Evolutionary conservation across 2,797 vertebrate genomes (phyloP).

Genomic region (Epinephelus malabaricus): DNA sequence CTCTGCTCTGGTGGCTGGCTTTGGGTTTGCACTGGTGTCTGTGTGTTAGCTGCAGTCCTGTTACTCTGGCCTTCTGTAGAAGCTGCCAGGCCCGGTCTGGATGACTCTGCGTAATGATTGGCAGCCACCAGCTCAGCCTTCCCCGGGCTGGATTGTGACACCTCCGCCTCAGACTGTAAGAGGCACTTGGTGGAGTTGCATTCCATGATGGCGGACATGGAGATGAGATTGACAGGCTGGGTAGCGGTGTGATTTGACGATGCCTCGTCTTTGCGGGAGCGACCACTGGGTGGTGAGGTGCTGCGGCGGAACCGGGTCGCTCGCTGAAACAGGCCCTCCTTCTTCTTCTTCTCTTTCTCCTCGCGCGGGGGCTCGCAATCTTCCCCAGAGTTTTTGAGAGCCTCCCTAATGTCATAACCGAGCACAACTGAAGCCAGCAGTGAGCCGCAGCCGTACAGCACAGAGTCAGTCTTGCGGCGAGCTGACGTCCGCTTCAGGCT

Average conservation of each 20-base stretch:
- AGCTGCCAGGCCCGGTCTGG: conserved; percentile 15
- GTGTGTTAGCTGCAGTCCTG: conserved; percentile 55
- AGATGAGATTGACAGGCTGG: conserved; percentile 85
- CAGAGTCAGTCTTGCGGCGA: conserved; percentile 88
- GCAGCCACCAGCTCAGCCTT: conserved; percentile 31
- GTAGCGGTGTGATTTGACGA: conserved; percentile 50
- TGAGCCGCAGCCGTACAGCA: conserved; percentile 89
- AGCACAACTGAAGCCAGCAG: conserved; percentile 92
- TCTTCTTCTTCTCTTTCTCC: conserved; percentile 91
- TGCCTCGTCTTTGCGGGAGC: conserved; percentile 84
- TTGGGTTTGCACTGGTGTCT: conserved; percentile 63
- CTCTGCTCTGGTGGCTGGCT: conserved; percentile 64
- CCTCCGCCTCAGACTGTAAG: conserved; percentile 81
- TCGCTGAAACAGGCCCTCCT: conserved; percentile 90
- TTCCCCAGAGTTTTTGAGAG: conserved; percentile 82
- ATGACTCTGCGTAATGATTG: conserved; percentile 42
- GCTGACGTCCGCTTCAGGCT: conserved; percentile 86
- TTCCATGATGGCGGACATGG: conserved; percentile 89
- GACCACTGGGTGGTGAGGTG: conserved; percentile 84
- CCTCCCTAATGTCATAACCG: conserved; percentile 91
- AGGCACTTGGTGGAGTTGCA: conserved; percentile 91
- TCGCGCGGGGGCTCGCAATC: conserved; percentile 85
- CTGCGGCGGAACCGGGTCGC: conserved; percentile 90
- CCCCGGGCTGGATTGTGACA: conserved; percentile 43
- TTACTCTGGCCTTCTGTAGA: conserved; percentile 41